Conservation (phyloP, 1,140 invertebrate genomes). For the Microplitis demolitor region DNA sequence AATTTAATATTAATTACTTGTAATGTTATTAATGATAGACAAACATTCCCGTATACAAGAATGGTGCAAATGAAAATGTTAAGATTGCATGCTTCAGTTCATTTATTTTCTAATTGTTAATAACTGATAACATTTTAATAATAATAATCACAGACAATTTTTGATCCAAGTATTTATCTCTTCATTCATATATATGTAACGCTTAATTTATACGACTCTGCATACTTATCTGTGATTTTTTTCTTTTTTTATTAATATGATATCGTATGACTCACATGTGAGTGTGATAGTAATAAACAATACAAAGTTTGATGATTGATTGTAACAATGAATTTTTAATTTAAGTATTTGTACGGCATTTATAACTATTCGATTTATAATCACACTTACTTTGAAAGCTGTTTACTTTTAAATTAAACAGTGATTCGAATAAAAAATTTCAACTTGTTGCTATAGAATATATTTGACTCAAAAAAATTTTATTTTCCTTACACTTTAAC, state of each 20-base stretch:
- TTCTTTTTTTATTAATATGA: background rate
- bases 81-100: background rate
- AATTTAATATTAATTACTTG: background rate
- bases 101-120: background rate
- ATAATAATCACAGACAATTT: conserved; percentile 10
- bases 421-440: too few species aligned
- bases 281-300: background rate
- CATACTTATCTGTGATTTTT: conserved; percentile 22
- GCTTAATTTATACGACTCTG: background rate
- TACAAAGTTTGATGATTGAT: too few species aligned
- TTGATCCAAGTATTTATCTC: background rate
- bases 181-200: background rate
- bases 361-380: background rate
- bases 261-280: background rate
- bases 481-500: too few species aligned
- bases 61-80: background rate
- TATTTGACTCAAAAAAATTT: too few species aligned
- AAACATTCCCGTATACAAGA: conserved; percentile 6
- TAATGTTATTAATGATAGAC: background rate
- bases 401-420: background rate
- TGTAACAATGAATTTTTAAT: too few species aligned
- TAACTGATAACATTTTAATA: background rate
- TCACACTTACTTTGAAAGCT: background rate
- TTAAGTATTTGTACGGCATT: too few species aligned
- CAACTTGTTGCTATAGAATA: too few species aligned